Base-by-base conservation (phyloP, 2,797 vertebrate genomes). In the Arnoldichthys spilopterus region DNA sequence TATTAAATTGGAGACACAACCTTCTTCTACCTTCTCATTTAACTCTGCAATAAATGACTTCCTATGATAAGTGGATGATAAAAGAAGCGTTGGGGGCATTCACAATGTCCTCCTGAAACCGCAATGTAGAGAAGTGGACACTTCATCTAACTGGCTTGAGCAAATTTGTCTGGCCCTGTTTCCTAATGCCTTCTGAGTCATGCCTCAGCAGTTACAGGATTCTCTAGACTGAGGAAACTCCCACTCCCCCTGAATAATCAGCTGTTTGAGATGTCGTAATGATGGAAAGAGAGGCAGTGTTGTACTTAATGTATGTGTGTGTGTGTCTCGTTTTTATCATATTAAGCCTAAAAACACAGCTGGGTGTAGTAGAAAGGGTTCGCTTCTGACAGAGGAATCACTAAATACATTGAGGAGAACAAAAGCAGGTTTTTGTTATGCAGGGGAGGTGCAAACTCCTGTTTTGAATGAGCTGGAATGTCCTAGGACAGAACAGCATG, bases 401-500 rank as follows among this genome's bases (percentile, higher is more conserved):
- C n/a, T n/a, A n/a, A n/a, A n/a, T n/a, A n/a, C n/a, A n/a, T n/a
- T n/a, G n/a, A n/a, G n/a, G n/a, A n/a, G n/a, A n/a, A n/a, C n/a
- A n/a, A n/a, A n/a, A n/a, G n/a, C n/a, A n/a, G n/a, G n/a, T 37
- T 37, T 37, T 37, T 37, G 3, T 37, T 3, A 37, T 37, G 7
- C 34, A 37, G 34, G 34, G 3, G 3, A 37, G 34, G 3, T 37
- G 7, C 7, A 37, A 37, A 3, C 34, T 3, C 7, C 34, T 37
- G 3, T 37, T 7, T 7, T 7, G 34, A 47, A 18, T 34, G 20
- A 20, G 45, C 1, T 47, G 66, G 43, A 51, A 28, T 72, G 73
- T 83, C 47, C 51, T 45, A 77, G 74, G 34, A 82, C 26, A 26
- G 80, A 72, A 73, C 40, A 40, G 15, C 9, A 16, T 34, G 69